Evolutionary conservation across 2,888 invertebrate genomes (phyloP), one percentile per base, ranked within the genome.

Genomic region (Drosophila borborema): DNA sequence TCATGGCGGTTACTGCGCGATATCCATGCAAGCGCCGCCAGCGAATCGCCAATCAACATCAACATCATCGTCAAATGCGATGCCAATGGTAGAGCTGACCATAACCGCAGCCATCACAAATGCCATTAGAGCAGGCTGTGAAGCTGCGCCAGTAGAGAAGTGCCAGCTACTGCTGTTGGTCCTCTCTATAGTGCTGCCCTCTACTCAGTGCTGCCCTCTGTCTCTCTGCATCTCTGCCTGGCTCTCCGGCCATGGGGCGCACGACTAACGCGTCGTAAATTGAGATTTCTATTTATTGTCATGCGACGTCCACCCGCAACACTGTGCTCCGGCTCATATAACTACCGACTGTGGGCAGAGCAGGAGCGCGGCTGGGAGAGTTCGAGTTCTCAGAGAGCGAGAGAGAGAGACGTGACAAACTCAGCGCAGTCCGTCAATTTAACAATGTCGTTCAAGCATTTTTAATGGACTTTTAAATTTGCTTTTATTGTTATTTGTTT

Each of bases 381-480:
- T 12, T 31, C n/a, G 51, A 51, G 31, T 6, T 31, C 28, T 16
- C 10, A 38, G 31, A 10, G 12, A 3, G 18, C 1, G 72, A 65
- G 36, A 38, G 31, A n/a, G 12, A 10, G 18, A 46, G 72, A 68
- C 67, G 74, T 81, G 80, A 80, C 66, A 74, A 77, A 74, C 77
- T 84, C 73, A 70, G 73, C 68, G 80, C 72, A 72, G 74, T 74
- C 79, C 81, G 89, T 56, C 81, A 79, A 80, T 74, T 89, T 84
- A 67, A 81, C 80, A 81, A 87, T 80, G 85, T 75, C 80, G 71
- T 74, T 79, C 78, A 76, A 86, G 80, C 86, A 75, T 77, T 91
- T 91, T 91, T 89, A 90, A 91, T 90, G 90, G 90, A 91, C 87
- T 90, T 91, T 89, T 91, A 82, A 91, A 82, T 86, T 80, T 68